These are phyloP conservation scores for Syngnathus acus DNA, from an alignment of 2,797 vertebrate species.

Conservation along the genomic window DNA sequence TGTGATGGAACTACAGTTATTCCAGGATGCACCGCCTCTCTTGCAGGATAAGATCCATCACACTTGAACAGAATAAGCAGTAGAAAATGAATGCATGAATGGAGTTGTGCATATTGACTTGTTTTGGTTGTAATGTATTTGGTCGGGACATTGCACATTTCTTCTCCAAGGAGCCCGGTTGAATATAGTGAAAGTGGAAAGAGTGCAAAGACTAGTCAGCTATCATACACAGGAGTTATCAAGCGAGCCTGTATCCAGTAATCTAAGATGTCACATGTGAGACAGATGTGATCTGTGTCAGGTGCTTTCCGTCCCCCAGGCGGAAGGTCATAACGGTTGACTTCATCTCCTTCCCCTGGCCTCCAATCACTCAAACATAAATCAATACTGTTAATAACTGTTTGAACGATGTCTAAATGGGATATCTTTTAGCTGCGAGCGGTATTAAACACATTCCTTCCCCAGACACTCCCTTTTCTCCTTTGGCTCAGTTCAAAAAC, in stretches of 20 bases:
- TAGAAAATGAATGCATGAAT: not conserved
- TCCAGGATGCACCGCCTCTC: not conserved
- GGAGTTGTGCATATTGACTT: not conserved
- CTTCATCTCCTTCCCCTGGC: constrained; percentile 67
- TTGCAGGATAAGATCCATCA: not conserved
- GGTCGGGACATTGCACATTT: not conserved
- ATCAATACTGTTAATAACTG: constrained; percentile 81
- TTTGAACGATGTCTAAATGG: constrained; percentile 77
- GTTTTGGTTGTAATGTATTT: not conserved
- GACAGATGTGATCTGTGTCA: constrained; percentile 65
- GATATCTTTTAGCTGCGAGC: constrained; percentile 64
- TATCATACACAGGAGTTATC: constrained; percentile 44
- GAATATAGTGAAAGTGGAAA: not conserved
- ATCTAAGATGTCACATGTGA: constrained; percentile 64
- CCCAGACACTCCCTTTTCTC: constrained; percentile 15
- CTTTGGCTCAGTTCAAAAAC: constrained; percentile 27
- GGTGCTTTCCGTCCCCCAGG: constrained; percentile 63
- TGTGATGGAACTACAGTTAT: not conserved
- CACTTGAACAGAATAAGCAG: not conserved
- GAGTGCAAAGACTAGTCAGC: constrained; percentile 17
- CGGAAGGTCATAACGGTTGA: constrained; percentile 67
- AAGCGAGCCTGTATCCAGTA: constrained; percentile 49
- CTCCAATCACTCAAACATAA: constrained; percentile 75
- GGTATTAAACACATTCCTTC: constrained; percentile 60
- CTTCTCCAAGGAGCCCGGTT: not conserved